Percentiles rank a stretch among this genome's conserved stretches.
Conservation (phyloP, 2,797 vertebrate species). For the Micromesistius poutassou region DNA sequence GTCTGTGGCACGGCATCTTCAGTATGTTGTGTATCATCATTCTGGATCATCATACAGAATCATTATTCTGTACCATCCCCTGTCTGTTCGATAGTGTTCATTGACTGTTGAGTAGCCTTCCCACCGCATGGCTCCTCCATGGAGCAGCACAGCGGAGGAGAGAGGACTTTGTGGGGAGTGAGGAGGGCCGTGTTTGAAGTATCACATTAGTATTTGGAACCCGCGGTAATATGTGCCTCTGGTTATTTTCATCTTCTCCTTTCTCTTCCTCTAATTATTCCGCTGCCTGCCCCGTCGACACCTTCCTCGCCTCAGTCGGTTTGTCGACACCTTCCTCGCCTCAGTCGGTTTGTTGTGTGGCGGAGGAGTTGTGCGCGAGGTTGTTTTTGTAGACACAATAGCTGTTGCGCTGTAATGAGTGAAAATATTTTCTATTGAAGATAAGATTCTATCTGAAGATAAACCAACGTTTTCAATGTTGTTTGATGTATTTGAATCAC, state of each 20-base stretch:
- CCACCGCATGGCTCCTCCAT: background rate
- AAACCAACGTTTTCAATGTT: background rate
- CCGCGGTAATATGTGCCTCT: background rate
- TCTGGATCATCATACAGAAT: no score
- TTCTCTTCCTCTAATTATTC: background rate
- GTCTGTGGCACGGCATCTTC: background rate
- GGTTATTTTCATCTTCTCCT: constrained; percentile 1
- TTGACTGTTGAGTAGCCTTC: background rate
- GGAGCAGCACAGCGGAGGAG: background rate
- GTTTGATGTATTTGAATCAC: background rate
- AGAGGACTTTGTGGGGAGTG: background rate
- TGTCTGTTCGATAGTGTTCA: background rate
- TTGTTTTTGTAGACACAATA: background rate
- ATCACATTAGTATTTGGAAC: background rate
- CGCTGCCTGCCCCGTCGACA: background rate
- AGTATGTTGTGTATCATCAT: background rate
- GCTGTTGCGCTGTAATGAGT: background rate
- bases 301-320: background rate
- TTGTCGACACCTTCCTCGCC: background rate
- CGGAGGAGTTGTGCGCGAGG: background rate
- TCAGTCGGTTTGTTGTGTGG: background rate
- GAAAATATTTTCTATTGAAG: background rate
- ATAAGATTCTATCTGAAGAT: background rate
- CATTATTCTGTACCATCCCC: no score
- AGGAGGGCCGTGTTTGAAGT: background rate